A percentile compares a stretch with the other conserved stretches of the same genome.
These are phyloP conservation scores for Ochotona curzoniae DNA, from an alignment of 2,113 vertebrate species.

Conservation along the genomic window DNA sequence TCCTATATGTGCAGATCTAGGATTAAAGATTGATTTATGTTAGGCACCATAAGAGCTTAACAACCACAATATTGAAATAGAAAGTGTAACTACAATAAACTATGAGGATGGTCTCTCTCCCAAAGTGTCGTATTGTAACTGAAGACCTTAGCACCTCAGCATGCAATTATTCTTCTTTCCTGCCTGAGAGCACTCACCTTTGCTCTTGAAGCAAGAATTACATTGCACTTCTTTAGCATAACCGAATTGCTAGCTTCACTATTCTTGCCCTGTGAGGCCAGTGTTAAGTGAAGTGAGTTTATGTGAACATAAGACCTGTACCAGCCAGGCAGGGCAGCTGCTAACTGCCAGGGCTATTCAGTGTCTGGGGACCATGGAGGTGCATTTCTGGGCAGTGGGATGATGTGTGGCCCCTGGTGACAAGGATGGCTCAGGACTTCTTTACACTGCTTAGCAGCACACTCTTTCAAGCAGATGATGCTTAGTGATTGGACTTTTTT, in stretches of 20 bases:
- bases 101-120: neutral
- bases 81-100: neutral
- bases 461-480: neutral
- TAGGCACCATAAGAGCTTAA: neutral
- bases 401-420: no score
- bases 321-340: neutral
- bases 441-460: neutral
- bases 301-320: neutral
- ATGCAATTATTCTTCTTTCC: neutral
- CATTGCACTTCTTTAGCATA: neutral
- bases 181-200: neutral
- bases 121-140: neutral
- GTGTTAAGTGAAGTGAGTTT: neutral
- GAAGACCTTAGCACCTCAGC: neutral
- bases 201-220: neutral
- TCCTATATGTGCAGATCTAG: neutral
- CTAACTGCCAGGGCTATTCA: neutral
- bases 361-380: no score
- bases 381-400: neutral
- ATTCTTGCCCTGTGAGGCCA: neutral
- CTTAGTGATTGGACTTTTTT: neutral
- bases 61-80: neutral
- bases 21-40: neutral
- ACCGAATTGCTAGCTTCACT: neutral
- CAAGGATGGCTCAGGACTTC: neutral